Evolutionary conservation across 1,140 invertebrate genomes (phyloP).

Genomic region (Halyomorpha halys): DNA sequence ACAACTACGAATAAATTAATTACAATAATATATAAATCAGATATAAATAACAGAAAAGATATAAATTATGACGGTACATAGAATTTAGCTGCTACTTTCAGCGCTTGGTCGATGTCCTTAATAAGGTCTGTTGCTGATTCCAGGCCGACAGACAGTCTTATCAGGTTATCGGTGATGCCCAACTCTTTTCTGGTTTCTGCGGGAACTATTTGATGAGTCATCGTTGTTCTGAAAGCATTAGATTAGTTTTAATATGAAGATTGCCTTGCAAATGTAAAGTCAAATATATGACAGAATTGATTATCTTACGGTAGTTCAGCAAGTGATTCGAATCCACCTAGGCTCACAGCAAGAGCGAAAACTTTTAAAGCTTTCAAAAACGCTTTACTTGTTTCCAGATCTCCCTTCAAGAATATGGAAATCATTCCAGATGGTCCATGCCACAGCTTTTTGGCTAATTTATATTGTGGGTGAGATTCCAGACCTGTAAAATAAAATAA

Average conservation of each 20-base stretch:
- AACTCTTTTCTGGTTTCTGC: constrained; percentile 55
- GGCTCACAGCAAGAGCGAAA: constrained; percentile 85
- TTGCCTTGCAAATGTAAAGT: too few species aligned
- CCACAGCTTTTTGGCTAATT: constrained; percentile 71
- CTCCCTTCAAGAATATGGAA: constrained; percentile 76
- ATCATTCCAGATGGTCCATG: constrained; percentile 88
- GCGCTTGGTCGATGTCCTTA: constrained; percentile 72
- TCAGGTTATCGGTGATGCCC: constrained; percentile 76
- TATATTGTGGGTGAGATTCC: constrained; percentile 83
- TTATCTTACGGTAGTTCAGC: constrained; percentile 65
- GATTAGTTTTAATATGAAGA: too few species aligned
- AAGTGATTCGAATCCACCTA: constrained; percentile 92
- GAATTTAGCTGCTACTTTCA: constrained; percentile 35
- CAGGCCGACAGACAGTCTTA: constrained; percentile 84
- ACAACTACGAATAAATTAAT: too few species aligned
- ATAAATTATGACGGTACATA: too few species aligned
- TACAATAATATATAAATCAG: too few species aligned
- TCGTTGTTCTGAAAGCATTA: constrained; percentile 44
- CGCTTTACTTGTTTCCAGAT: constrained; percentile 57
- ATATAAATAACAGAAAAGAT: too few species aligned
- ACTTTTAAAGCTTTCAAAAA: constrained; percentile 72
- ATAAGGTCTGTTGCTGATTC: constrained; percentile 82
- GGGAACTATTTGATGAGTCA: constrained; percentile 75
- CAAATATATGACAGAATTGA: constrained; percentile 34
- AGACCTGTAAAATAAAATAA: constrained; percentile 47